These are phyloP conservation scores for Elachura formosa DNA, from an alignment of 2,113 vertebrate genomes.

Conservation along the genomic window DNA sequence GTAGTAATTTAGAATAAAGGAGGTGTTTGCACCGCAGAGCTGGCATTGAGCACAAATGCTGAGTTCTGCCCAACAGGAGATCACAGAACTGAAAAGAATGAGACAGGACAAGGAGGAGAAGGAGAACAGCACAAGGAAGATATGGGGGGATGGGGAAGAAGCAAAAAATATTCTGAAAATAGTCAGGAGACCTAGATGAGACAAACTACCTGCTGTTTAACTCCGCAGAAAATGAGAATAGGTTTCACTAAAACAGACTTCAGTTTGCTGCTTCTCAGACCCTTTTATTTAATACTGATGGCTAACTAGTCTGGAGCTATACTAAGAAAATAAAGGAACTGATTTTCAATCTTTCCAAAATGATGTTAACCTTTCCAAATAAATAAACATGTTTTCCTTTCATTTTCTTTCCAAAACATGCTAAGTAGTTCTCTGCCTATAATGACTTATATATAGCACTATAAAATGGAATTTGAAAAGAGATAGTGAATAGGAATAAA, in stretches of 20 bases:
- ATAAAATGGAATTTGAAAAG: not conserved
- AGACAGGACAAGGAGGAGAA: not conserved
- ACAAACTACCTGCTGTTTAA: not conserved
- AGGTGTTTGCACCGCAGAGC: not conserved
- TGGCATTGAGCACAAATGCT: not conserved
- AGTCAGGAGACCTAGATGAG: not conserved
- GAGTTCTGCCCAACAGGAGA: not conserved
- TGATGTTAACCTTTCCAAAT: not conserved
- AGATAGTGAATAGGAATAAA: not conserved
- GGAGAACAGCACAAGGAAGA: not conserved
- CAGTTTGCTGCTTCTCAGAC: not conserved
- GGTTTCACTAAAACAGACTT: not conserved
- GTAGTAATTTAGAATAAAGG: not conserved
- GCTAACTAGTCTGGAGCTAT: not conserved
- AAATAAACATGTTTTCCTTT: not conserved
- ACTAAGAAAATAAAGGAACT: not conserved
- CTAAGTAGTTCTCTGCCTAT: not conserved
- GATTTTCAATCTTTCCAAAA: not conserved
- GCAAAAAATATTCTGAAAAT: not conserved
- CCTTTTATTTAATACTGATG: not conserved
- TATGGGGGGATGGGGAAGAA: fast-evolving
- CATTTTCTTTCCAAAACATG: not conserved
- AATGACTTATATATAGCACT: not conserved
- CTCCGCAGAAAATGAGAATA: not conserved
- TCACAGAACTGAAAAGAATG: not conserved